Evolutionary conservation across 1,140 invertebrate genomes (phyloP).

Genomic region (Cheumatopsyche charites): DNA sequence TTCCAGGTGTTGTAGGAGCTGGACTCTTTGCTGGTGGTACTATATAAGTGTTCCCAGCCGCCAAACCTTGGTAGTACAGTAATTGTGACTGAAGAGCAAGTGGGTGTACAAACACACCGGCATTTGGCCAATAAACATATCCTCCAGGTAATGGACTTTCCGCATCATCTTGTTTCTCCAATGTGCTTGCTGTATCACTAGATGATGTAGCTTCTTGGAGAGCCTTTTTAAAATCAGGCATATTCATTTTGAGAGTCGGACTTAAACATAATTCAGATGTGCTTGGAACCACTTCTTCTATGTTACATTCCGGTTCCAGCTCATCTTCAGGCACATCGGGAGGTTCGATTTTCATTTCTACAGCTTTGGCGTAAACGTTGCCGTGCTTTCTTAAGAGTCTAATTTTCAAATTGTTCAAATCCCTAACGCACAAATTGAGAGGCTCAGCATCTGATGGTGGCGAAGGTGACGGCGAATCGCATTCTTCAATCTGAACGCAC

Average conservation of each 20-base stretch:
- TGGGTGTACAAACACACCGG: slow-evolving; percentile 74
- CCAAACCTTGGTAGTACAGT: slow-evolving; percentile 75
- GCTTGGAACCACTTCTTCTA: slow-evolving; percentile 52
- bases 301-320: slow-evolving; percentile 63
- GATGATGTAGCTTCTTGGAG: slow-evolving; percentile 38
- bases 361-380: slow-evolving; percentile 63
- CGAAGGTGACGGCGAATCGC: slow-evolving; percentile 51
- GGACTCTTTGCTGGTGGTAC: slow-evolving; percentile 49
- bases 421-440: slow-evolving; percentile 82
- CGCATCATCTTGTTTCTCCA: slow-evolving; percentile 40
- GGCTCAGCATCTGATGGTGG: slow-evolving; percentile 71
- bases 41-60: slow-evolving; percentile 58
- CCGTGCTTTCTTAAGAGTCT: slow-evolving; percentile 66
- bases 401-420: slow-evolving; percentile 70
- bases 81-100: slow-evolving; percentile 73
- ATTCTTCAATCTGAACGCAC: slow-evolving; percentile 33
- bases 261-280: slow-evolving; percentile 44
- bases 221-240: slow-evolving; percentile 47
- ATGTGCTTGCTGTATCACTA: slow-evolving; percentile 20
- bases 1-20: slow-evolving; percentile 50
- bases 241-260: slow-evolving; percentile 42
- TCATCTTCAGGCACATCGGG: slow-evolving; percentile 62
- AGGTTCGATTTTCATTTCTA: slow-evolving; percentile 63
- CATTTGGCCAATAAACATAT: slow-evolving; percentile 73
- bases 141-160: slow-evolving; percentile 52